These are phyloP conservation scores for Podarcis lilfordi DNA, from an alignment of 2,797 vertebrate genomes.

Conservation along the genomic window DNA sequence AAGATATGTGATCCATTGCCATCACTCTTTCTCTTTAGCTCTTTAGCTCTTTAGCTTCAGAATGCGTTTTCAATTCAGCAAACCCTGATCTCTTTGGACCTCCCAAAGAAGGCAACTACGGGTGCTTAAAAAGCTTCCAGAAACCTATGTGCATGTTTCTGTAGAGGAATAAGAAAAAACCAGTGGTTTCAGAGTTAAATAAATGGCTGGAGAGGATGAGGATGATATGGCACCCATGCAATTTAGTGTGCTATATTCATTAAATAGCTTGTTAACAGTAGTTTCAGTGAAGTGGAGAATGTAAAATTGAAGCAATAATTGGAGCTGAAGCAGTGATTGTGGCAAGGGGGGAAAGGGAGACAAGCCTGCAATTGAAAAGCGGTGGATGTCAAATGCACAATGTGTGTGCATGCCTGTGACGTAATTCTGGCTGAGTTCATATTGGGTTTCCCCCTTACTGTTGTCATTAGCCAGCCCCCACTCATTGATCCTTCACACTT, in stretches of 20 bases:
- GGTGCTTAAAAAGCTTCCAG: background rate
- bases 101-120: background rate
- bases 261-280: background rate
- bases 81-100: background rate
- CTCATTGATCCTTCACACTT: no score
- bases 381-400: background rate
- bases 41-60: background rate
- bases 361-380: background rate
- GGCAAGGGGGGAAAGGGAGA: background rate
- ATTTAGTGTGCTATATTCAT: background rate
- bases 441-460: background rate
- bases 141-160: background rate
- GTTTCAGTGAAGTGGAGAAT: conserved; percentile 13
- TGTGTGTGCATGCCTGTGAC: background rate
- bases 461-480: background rate
- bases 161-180: background rate
- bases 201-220: background rate
- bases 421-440: background rate
- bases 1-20: background rate
- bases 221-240: background rate
- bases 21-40: background rate
- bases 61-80: background rate
- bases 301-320: conserved; percentile 4
- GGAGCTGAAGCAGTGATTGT: background rate
- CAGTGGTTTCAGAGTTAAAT: background rate